A percentile compares a stretch with the other conserved stretches of the same genome.
phyloP scores from a whole-genome alignment of 2,888 invertebrate genomes.

The Leptinotarsa tumamoca region DNA sequence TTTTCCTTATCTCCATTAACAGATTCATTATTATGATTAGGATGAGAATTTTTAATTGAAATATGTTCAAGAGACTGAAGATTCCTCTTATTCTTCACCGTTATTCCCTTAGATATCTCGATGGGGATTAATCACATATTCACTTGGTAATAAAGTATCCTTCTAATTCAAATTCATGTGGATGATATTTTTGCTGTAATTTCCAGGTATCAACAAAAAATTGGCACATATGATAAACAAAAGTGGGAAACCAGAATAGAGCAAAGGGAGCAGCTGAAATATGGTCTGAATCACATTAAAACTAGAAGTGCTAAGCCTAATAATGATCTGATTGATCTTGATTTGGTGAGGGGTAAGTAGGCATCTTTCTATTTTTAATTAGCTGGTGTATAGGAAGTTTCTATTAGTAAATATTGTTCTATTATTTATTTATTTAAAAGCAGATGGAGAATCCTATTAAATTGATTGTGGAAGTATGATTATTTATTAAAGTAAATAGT shows the following conservation, averaged over 20 bases:
- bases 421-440: too few species aligned
- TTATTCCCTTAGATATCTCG: conserved; percentile 19
- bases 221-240: conserved; percentile 96
- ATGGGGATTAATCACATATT: conserved; percentile 61
- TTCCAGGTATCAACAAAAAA: conserved; percentile 92
- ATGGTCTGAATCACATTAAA: conserved; percentile 82
- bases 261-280: conserved; percentile 90
- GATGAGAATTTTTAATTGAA: background rate
- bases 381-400: too few species aligned
- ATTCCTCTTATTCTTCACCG: background rate
- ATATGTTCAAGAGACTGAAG: conserved; percentile 16
- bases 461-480: too few species aligned
- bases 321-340: conserved; percentile 95
- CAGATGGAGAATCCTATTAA: too few species aligned
- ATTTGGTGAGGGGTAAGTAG: conserved; percentile 87
- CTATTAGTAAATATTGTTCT: too few species aligned
- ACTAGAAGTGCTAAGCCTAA: conserved; percentile 85
- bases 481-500: too few species aligned
- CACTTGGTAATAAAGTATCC: conserved; percentile 54
- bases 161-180: background rate
- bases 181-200: background rate
- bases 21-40: background rate
- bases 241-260: conserved; percentile 98
- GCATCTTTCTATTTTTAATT: conserved; percentile 16
- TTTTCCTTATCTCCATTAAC: background rate